Conservation (phyloP, 1,140 invertebrate species). For the Paralvinella palmiformis region DNA sequence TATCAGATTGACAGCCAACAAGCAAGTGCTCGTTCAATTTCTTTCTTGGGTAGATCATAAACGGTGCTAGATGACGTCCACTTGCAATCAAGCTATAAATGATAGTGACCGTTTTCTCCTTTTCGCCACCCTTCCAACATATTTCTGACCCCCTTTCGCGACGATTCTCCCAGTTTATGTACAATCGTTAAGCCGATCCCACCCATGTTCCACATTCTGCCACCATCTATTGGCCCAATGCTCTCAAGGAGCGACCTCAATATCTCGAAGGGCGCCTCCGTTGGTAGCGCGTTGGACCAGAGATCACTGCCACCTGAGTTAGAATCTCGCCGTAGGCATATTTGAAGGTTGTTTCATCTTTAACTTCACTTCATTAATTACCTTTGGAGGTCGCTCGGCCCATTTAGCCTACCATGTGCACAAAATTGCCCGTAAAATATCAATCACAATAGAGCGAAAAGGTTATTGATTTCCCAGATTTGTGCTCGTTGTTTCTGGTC, state of each 20-base stretch:
- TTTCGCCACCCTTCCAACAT: conserved; percentile 49
- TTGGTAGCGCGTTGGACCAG: too few species aligned
- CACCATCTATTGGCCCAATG: conserved; percentile 5
- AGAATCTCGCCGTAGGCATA: too few species aligned
- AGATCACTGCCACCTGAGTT: too few species aligned
- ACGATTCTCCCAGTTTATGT: conserved; percentile 48
- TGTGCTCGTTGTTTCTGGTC: conserved; percentile 44
- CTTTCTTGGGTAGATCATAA: conserved; percentile 35
- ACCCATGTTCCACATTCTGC: conserved; percentile 50
- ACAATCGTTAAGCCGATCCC: conserved; percentile 53
- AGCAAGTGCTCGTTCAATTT: conserved; percentile 42
- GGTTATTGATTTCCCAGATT: conserved; percentile 44
- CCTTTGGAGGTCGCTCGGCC: too few species aligned
- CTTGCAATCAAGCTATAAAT: conserved; percentile 25
- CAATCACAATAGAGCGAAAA: conserved; percentile 47
- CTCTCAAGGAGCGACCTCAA: not conserved
- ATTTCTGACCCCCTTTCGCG: conserved; percentile 40
- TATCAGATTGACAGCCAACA: conserved; percentile 26
- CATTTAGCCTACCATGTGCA: too few species aligned
- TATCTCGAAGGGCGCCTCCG: conserved; percentile 20
- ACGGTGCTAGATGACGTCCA: conserved; percentile 31
- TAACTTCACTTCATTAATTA: too few species aligned
- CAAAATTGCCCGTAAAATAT: too few species aligned
- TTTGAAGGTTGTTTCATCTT: too few species aligned
- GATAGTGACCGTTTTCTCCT: conserved; percentile 36